Percentiles rank a stretch among this genome's conserved stretches.
Evolutionary conservation across 1,140 invertebrate species (phyloP).

Genomic region (Euura saliciscinereae): DNA sequence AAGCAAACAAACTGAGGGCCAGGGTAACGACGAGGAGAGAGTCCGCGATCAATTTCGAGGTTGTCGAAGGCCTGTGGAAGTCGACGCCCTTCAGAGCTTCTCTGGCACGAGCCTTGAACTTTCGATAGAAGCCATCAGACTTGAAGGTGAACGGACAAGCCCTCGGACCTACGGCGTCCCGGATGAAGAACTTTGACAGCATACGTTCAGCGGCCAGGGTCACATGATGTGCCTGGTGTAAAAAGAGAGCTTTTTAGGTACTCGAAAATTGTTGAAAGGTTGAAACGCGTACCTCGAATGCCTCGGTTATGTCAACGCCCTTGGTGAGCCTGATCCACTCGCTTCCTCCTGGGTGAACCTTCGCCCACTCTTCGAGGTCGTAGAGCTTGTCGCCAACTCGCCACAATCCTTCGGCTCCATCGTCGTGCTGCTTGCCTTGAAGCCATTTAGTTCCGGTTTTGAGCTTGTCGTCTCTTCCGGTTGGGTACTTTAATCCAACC

Average conservation of each 20-base stretch:
- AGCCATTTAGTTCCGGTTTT: slow-evolving; percentile 51
- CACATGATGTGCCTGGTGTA: slow-evolving; percentile 62
- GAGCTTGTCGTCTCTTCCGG: slow-evolving; percentile 26
- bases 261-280: too few species aligned
- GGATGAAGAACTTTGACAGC: slow-evolving; percentile 68
- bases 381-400: slow-evolving; percentile 78
- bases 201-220: slow-evolving; percentile 59
- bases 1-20: slow-evolving; percentile 60
- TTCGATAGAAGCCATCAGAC: slow-evolving; percentile 71
- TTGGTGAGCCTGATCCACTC: slow-evolving; percentile 77
- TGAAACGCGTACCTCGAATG: slow-evolving; percentile 64
- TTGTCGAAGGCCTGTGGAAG: slow-evolving; percentile 46
- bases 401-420: slow-evolving; percentile 80
- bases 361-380: slow-evolving; percentile 71
- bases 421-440: slow-evolving; percentile 68
- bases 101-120: slow-evolving; percentile 63
- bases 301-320: slow-evolving; percentile 79
- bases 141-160: slow-evolving; percentile 73
- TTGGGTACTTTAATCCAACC: slow-evolving; percentile 38
- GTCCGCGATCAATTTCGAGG: slow-evolving; percentile 64
- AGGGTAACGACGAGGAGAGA: slow-evolving; percentile 59
- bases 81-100: slow-evolving; percentile 61
- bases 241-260: too few species aligned
- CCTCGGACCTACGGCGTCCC: slow-evolving; percentile 61
- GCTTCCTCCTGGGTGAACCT: slow-evolving; percentile 78